Evolutionary conservation across 2,113 vertebrate genomes (phyloP).

Genomic region (Vireo altiloquus): DNA sequence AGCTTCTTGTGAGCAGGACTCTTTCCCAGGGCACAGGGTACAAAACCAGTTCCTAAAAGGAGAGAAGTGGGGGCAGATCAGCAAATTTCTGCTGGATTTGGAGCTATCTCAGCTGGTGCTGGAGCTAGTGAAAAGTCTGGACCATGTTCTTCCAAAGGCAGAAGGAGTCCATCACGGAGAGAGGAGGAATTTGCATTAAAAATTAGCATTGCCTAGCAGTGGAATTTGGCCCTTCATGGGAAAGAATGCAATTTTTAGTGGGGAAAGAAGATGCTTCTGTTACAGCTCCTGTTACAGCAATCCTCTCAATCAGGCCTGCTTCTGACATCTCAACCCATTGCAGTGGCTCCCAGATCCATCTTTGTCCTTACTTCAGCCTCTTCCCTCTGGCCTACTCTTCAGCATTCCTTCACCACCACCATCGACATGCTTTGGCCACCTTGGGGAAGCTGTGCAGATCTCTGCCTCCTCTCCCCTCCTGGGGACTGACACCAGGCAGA

Average conservation of each 20-base stretch:
- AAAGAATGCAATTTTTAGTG: neutral
- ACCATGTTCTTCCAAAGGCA: neutral
- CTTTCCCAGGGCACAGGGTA: neutral
- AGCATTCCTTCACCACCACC: neutral
- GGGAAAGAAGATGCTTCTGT: neutral
- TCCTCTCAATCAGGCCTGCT: neutral
- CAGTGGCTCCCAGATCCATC: neutral
- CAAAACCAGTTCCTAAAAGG: neutral
- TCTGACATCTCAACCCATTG: neutral
- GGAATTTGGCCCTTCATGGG: neutral
- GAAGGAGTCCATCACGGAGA: neutral
- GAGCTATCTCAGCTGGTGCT: neutral
- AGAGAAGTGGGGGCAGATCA: neutral
- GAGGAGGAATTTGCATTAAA: neutral
- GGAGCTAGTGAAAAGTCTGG: neutral
- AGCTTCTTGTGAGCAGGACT: neutral
- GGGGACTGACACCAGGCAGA: neutral
- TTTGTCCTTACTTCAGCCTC: neutral
- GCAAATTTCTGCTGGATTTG: neutral
- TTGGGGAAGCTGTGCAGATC: neutral
- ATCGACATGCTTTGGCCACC: neutral
- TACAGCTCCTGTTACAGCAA: neutral
- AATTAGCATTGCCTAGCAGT: rapidly evolving
- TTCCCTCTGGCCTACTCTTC: neutral
- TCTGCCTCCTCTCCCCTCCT: neutral